A percentile compares a stretch with the other conserved stretches of the same genome.
phyloP scores from a whole-genome alignment of 2,113 vertebrate genomes.

The Leptobrachium ailaonicum region DNA sequence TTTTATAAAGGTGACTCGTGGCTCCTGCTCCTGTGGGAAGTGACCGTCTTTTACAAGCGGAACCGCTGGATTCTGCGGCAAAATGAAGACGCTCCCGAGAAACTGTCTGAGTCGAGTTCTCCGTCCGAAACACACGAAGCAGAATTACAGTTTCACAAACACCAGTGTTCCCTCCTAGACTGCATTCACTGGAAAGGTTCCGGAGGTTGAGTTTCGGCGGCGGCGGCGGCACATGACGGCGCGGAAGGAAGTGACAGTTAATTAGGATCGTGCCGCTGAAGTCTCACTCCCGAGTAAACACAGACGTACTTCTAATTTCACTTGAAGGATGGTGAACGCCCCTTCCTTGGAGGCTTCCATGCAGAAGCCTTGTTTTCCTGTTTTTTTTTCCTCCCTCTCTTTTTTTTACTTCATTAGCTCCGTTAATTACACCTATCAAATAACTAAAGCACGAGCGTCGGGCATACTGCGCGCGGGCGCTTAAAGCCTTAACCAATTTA shows the following conservation, averaged over 20 bases:
- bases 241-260: constrained; percentile 10
- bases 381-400: background rate
- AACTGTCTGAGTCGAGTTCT: no score
- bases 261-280: constrained; percentile 13
- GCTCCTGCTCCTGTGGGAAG: no score
- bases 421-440: constrained; percentile 35
- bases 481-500: background rate
- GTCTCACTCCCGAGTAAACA: background rate
- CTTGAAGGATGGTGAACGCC: background rate
- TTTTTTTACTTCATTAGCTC: constrained; percentile 22
- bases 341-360: background rate
- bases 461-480: background rate
- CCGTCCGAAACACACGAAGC: no score
- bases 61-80: no score
- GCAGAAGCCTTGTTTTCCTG: background rate
- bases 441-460: background rate
- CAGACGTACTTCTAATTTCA: constrained; percentile 13
- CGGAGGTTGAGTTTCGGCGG: no score
- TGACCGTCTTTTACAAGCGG: no score
- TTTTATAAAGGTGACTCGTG: no score
- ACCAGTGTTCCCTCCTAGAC: no score
- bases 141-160: no score
- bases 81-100: no score
- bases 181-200: no score
- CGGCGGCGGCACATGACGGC: background rate